Conservation (phyloP, 2,797 vertebrate species). For the Nyctalus aviator region DNA sequence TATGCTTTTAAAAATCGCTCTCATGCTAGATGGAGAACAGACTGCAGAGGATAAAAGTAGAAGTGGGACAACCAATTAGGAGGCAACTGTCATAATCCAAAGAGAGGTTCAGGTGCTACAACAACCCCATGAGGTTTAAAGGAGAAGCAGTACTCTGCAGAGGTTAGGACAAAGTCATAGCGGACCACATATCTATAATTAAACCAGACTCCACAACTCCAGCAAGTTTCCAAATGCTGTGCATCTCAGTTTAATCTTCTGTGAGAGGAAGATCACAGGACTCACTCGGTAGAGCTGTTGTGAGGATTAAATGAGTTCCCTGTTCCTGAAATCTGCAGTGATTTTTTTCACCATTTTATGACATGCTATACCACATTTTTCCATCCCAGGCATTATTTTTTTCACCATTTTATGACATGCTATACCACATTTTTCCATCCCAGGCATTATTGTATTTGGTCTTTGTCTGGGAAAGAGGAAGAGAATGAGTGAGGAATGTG, state of each 20-base stretch:
- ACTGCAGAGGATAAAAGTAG: not conserved
- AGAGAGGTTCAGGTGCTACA: not conserved
- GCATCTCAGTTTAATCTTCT: not conserved
- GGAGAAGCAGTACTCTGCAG: not conserved
- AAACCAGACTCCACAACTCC: not conserved
- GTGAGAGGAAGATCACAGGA: not conserved
- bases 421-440: not conserved
- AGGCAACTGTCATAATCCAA: not conserved
- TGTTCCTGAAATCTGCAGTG: not conserved
- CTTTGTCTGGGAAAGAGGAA: constrained; percentile 20
- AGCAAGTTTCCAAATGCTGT: not conserved
- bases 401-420: no score
- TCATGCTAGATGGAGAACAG: not conserved
- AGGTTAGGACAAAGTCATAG: not conserved
- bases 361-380: not conserved
- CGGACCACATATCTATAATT: not conserved
- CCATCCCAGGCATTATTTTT: not conserved
- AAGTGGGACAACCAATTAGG: not conserved
- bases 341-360: not conserved
- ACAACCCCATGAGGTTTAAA: not conserved
- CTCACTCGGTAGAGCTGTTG: not conserved
- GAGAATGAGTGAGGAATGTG: not conserved
- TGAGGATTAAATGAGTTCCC: not conserved
- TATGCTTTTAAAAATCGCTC: not conserved
- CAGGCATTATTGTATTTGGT: not conserved